Conservation (phyloP, 2,113 vertebrate genomes). For the Onychostoma macrolepis region DNA sequence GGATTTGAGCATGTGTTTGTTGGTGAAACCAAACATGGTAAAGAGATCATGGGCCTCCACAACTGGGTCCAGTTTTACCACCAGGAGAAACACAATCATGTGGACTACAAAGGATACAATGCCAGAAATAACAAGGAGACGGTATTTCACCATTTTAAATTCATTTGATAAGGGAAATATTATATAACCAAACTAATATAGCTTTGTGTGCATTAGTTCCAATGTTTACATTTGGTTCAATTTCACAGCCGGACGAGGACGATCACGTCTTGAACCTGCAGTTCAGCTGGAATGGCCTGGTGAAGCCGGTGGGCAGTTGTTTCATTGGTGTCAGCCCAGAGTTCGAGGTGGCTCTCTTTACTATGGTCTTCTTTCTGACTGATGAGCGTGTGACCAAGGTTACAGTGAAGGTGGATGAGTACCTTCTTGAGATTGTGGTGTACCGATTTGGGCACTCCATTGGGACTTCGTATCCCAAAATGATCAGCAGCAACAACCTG, state of each 20-base stretch:
- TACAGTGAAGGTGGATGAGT: conserved; percentile 80
- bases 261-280: conserved; percentile 86
- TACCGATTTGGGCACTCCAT: conserved; percentile 77
- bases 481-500: conserved; percentile 78
- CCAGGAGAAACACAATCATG: conserved; percentile 79
- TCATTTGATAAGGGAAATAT: neutral
- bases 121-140: conserved; percentile 73
- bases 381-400: conserved; percentile 72
- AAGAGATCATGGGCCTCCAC: conserved; percentile 83
- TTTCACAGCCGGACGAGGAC: conserved; percentile 80
- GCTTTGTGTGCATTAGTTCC: neutral
- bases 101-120: conserved; percentile 87
- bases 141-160: conserved; percentile 66
- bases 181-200: neutral
- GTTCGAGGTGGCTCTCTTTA: conserved; percentile 85
- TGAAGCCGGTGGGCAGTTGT: conserved; percentile 80
- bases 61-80: conserved; percentile 91
- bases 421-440: conserved; percentile 81
- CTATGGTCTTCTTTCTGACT: conserved; percentile 81
- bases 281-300: conserved; percentile 85
- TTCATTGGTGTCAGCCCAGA: conserved; percentile 86
- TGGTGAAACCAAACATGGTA: conserved; percentile 78
- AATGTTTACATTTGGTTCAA: neutral
- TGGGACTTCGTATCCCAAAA: conserved; percentile 82
- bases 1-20: conserved; percentile 91